Evolutionary conservation across 1,140 invertebrate species (phyloP).

Genomic region (Drosophila baimaii): DNA sequence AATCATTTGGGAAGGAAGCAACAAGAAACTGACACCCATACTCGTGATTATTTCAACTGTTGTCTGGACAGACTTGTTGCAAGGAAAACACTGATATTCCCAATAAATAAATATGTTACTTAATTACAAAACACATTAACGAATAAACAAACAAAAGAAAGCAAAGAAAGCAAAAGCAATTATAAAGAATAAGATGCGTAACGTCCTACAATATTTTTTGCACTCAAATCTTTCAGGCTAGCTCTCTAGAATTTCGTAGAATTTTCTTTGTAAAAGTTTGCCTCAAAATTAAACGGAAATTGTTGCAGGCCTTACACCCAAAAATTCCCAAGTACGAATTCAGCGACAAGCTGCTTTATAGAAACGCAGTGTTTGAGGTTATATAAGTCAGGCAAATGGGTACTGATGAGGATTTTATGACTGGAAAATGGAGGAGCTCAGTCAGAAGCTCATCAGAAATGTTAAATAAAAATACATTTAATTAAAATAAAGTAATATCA

Average conservation of each 20-base stretch:
- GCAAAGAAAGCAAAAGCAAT: no score
- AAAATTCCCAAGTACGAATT: neutral
- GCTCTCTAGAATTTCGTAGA: no score
- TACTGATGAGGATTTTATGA: neutral
- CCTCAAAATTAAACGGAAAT: no score
- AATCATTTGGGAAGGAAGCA: neutral
- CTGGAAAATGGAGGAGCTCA: neutral
- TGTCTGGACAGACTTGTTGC: neutral
- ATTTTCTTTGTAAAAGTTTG: no score
- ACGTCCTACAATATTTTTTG: no score
- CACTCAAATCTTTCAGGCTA: no score
- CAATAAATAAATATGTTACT: no score
- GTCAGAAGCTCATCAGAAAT: neutral
- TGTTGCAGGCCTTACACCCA: no score
- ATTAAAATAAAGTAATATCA: neutral
- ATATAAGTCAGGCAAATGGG: neutral
- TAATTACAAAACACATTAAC: no score
- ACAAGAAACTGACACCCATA: neutral
- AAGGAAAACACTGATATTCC: neutral
- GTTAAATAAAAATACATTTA: neutral
- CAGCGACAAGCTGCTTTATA: neutral
- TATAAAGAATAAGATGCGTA: no score
- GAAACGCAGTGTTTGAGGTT: neutral
- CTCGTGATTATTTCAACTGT: no score
- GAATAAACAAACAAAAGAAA: no score